phyloP scores from a whole-genome alignment of 1,140 invertebrate genomes.

The Teleogryllus occipitalis region DNA sequence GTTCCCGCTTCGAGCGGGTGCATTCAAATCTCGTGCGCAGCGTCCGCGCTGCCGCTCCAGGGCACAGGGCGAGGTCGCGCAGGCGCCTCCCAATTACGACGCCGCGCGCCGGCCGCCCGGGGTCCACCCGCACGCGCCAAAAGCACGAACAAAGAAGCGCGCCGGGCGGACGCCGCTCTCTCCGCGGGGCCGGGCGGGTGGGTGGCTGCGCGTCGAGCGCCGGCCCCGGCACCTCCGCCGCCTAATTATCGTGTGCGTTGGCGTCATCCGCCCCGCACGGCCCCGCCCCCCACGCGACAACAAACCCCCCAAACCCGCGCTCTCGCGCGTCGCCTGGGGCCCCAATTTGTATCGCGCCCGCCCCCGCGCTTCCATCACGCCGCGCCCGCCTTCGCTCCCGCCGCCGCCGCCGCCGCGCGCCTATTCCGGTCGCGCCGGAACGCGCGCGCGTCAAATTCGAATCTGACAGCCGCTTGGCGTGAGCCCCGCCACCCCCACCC shows the following conservation, averaged over 20 bases:
- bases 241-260: background rate
- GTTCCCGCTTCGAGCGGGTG: too few relatives aligned
- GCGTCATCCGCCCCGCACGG: background rate
- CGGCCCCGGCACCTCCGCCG: too few relatives aligned
- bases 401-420: background rate
- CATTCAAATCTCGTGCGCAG: too few relatives aligned
- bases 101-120: too few relatives aligned
- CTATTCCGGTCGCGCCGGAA: background rate
- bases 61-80: too few relatives aligned
- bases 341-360: conserved; percentile 11
- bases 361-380: background rate
- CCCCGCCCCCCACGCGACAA: background rate
- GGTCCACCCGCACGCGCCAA: too few relatives aligned
- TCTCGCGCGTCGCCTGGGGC: background rate
- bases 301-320: background rate
- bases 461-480: background rate
- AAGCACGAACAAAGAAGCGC: too few relatives aligned
- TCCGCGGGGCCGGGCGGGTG: too few relatives aligned
- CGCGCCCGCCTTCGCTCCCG: background rate
- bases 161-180: too few relatives aligned
- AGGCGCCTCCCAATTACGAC: too few relatives aligned
- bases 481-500: background rate
- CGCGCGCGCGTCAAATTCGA: background rate
- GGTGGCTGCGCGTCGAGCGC: too few relatives aligned
- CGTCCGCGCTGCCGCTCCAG: too few relatives aligned